These are phyloP conservation scores for Malurus cyaneus DNA, from an alignment of 2,113 vertebrate genomes.

Conservation along the genomic window DNA sequence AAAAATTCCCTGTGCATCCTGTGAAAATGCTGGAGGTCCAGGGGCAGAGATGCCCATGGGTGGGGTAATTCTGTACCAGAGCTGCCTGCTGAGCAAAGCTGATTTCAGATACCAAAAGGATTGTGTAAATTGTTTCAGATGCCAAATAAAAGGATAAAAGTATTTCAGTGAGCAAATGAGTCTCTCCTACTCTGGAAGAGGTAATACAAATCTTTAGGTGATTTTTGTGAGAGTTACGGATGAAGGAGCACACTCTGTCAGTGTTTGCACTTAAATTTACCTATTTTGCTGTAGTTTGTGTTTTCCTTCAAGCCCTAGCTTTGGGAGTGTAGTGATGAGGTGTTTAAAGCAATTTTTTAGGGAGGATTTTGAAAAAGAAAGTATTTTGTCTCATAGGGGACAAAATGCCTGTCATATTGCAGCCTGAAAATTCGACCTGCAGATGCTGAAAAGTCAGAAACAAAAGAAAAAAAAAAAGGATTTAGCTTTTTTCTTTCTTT, in stretches of 20 bases:
- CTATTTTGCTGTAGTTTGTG: neutral
- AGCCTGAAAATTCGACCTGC: neutral
- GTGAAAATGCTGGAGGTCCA: constrained; percentile 30
- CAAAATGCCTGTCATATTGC: rapidly evolving
- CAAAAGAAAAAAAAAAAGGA: neutral
- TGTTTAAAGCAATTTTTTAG: neutral
- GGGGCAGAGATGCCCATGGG: neutral
- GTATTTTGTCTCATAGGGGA: neutral
- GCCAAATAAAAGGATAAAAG: neutral
- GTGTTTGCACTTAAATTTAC: neutral
- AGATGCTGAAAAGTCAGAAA: neutral
- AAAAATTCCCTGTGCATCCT: constrained; percentile 15
- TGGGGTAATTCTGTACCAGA: neutral
- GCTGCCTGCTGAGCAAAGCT: neutral
- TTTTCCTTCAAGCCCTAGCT: neutral
- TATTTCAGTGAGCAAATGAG: neutral
- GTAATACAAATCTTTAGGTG: neutral
- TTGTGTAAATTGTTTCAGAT: neutral
- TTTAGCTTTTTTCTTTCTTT: neutral
- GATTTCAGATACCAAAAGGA: too few relatives aligned
- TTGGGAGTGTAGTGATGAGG: neutral
- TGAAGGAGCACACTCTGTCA: neutral
- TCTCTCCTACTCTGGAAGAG: neutral
- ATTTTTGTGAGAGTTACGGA: rapidly evolving
- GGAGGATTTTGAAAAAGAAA: neutral